Conservation (phyloP, 2,797 vertebrate species). For the Eulemur coronatus region DNA sequence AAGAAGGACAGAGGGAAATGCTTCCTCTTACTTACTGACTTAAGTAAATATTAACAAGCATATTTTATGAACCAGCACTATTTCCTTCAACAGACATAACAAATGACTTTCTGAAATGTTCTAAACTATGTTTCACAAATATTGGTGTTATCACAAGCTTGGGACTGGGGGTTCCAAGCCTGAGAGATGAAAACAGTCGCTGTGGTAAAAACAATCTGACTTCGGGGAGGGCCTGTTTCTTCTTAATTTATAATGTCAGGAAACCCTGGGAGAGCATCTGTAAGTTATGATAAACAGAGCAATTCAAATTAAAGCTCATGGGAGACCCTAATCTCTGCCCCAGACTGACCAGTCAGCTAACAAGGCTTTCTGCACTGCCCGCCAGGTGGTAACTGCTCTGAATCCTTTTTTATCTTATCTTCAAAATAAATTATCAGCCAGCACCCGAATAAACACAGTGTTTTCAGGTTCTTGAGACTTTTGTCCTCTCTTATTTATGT, state of each 20-base stretch:
- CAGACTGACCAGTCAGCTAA: not conserved
- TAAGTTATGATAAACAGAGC: not conserved
- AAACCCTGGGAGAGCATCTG: not conserved
- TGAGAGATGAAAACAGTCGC: not conserved
- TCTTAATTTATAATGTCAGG: not conserved
- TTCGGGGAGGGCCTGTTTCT: not conserved
- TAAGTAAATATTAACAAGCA: not conserved
- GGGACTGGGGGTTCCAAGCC: not conserved
- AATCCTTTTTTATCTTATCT: not conserved
- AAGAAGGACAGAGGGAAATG: not conserved
- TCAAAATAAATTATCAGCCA: not conserved
- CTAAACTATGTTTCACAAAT: not conserved
- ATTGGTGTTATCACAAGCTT: constrained; percentile 32
- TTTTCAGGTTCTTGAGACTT: not conserved
- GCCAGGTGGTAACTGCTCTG: not conserved
- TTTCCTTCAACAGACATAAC: not conserved
- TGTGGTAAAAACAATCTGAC: not conserved
- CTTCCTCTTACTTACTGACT: not conserved
- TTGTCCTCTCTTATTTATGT: not conserved
- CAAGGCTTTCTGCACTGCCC: not conserved
- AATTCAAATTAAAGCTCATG: not conserved
- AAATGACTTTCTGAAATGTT: not conserved
- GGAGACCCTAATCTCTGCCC: not conserved
- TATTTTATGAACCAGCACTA: not conserved
- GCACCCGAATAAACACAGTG: not conserved